These are phyloP conservation scores for Sparus aurata DNA, from an alignment of 2,797 vertebrate genomes.

Conservation along the genomic window DNA sequence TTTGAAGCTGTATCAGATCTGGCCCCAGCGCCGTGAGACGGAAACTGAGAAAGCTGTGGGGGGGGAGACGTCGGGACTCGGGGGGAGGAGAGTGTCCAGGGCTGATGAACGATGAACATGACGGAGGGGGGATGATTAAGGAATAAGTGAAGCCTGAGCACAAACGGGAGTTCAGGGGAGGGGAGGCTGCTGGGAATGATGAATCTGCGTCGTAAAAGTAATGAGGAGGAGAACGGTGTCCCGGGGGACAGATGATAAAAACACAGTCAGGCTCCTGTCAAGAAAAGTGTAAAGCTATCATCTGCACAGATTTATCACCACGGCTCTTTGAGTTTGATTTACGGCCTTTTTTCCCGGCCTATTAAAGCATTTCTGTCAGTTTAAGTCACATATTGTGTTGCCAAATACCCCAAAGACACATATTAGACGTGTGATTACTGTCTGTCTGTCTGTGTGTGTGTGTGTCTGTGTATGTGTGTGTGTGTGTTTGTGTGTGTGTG, in stretches of 20 bases:
- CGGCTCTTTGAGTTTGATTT: constrained; percentile 21
- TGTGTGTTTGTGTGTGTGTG: background rate
- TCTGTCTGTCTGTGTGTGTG: background rate
- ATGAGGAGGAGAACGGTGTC: constrained; percentile 23
- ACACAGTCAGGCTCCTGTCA: constrained; percentile 41
- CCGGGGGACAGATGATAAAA: constrained; percentile 36
- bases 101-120: constrained; percentile 52
- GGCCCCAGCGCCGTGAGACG: constrained; percentile 15
- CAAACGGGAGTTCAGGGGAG: constrained; percentile 29
- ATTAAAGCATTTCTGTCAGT: constrained; percentile 8
- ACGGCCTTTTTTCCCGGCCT: background rate
- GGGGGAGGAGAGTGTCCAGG: background rate
- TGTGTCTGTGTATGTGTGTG: background rate
- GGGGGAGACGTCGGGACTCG: background rate
- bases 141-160: background rate
- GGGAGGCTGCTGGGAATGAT: constrained; percentile 47
- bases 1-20: constrained; percentile 60
- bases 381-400: constrained; percentile 6
- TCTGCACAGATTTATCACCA: background rate
- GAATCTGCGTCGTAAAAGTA: constrained; percentile 34
- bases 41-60: constrained; percentile 40
- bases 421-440: background rate
- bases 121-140: constrained; percentile 54
- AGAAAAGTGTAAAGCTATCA: constrained; percentile 29
- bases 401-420: constrained; percentile 4